Evolutionary conservation across 2,113 vertebrate genomes (phyloP).

Genomic region (Merops nubicus): DNA sequence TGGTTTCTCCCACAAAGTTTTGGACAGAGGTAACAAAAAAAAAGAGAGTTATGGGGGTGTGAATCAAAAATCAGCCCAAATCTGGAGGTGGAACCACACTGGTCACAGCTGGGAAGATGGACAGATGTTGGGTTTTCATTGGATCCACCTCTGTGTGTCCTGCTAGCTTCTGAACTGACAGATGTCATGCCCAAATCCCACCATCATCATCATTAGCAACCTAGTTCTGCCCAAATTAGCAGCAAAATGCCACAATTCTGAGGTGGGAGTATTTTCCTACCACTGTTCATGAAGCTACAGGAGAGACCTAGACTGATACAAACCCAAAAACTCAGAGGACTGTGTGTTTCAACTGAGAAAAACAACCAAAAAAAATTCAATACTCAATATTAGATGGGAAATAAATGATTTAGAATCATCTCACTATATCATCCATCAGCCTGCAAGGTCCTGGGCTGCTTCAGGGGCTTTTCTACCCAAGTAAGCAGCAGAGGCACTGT

Average conservation of each 20-base stretch:
- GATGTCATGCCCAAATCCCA: background rate
- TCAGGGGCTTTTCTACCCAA: background rate
- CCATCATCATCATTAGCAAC: background rate
- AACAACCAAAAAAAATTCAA: background rate
- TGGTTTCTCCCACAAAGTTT: background rate
- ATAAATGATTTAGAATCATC: background rate
- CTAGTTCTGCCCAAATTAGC: background rate
- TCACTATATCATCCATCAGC: background rate
- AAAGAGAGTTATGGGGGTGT: background rate
- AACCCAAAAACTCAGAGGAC: background rate
- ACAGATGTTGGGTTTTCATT: background rate
- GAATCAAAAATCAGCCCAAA: background rate
- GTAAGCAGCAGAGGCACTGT: background rate
- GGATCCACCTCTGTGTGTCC: background rate
- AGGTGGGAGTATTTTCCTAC: background rate
- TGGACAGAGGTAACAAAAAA: background rate
- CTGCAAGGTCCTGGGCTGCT: background rate
- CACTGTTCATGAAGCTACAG: background rate
- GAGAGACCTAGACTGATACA: background rate
- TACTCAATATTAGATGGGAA: background rate
- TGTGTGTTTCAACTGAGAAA: background rate
- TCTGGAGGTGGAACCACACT: no score
- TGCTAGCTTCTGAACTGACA: background rate
- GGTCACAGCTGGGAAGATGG: background rate
- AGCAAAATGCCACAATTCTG: background rate